Percentiles rank a stretch among this genome's conserved stretches.
phyloP scores from a whole-genome alignment of 2,113 vertebrate species.

The Saimiri boliviensis region DNA sequence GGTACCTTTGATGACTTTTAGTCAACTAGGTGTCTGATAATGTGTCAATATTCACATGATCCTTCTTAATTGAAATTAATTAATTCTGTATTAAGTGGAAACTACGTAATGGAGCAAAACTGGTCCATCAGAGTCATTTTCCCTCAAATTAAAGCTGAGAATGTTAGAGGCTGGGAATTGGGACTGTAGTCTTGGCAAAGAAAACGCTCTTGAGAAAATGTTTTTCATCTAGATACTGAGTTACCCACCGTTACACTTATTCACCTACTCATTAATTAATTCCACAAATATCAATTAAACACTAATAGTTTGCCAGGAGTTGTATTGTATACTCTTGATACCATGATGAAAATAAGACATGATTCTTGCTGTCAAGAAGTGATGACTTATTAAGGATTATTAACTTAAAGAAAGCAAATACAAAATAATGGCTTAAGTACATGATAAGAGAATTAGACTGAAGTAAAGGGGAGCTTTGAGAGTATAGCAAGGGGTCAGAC shows the following conservation, averaged over 20 bases:
- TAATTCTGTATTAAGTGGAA: not conserved
- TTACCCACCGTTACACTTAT: not conserved
- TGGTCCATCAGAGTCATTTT: not conserved
- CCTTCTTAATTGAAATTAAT: not conserved
- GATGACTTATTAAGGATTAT: not conserved
- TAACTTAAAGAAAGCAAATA: not conserved
- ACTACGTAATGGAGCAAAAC: no score
- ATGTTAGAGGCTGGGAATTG: not conserved
- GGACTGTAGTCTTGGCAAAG: not conserved
- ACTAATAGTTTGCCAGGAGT: not conserved
- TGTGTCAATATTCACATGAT: not conserved
- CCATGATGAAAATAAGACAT: not conserved
- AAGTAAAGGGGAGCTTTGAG: not conserved
- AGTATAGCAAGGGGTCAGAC: not conserved
- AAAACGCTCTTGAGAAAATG: not conserved
- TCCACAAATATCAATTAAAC: not conserved
- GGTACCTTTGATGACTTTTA: not conserved
- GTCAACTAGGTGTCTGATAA: not conserved
- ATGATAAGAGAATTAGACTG: not conserved
- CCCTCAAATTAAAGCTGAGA: not conserved
- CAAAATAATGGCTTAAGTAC: not conserved
- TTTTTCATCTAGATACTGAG: not conserved
- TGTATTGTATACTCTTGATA: not conserved
- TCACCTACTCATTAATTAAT: not conserved
- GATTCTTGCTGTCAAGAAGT: not conserved